phyloP scores from a whole-genome alignment of 2,888 invertebrate genomes.

The Napeogenes inachia region DNA sequence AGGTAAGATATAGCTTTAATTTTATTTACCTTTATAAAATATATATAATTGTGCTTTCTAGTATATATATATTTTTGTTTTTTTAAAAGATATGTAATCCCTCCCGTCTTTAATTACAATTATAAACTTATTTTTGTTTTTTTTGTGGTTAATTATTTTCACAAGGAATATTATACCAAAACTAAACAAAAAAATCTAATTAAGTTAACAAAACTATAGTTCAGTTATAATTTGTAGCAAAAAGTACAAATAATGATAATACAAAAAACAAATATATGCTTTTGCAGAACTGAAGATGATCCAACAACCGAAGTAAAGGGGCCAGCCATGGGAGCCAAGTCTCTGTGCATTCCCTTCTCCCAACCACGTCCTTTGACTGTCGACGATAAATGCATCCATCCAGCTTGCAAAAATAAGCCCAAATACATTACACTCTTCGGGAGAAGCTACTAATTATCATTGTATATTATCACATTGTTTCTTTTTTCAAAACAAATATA shows the following conservation, averaged over 20 bases:
- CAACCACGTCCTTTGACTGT: conserved; percentile 83
- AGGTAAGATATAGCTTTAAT: conserved; percentile 74
- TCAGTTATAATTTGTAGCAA: not conserved
- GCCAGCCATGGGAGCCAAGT: conserved; percentile 99
- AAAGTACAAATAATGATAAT: no score
- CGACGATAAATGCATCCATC: conserved; percentile 89
- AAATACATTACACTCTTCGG: conserved; percentile 95
- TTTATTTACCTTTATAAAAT: not conserved
- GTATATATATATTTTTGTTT: not conserved
- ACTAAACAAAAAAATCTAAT: no score
- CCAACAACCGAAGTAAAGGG: conserved; percentile 82
- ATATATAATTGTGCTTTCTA: not conserved
- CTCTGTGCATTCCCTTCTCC: conserved; percentile 97
- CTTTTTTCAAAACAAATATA: not conserved
- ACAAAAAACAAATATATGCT: not conserved
- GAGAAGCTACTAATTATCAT: conserved; percentile 84
- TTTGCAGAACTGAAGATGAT: conserved; percentile 79
- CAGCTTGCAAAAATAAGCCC: conserved; percentile 87
- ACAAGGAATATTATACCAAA: no score
- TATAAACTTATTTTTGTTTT: no score
- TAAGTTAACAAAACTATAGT: no score
- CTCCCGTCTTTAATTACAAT: no score
- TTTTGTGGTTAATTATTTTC: no score
- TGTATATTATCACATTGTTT: not conserved
- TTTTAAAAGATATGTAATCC: not conserved